These are phyloP conservation scores for Danio jaintianensis DNA, from an alignment of 2,797 vertebrate genomes.

Conservation along the genomic window DNA sequence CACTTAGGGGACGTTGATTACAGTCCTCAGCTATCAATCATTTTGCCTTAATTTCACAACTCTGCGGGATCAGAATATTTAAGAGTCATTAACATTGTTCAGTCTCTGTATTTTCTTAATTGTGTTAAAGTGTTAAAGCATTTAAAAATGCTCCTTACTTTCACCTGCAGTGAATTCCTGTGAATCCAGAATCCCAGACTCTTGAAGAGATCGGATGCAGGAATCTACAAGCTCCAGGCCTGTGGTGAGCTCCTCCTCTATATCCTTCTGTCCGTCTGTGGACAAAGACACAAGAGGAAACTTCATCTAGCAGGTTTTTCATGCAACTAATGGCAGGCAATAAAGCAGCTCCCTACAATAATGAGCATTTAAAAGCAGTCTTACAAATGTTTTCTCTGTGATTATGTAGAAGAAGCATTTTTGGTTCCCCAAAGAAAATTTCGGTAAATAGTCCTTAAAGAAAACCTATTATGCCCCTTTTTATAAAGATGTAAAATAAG, in stretches of 20 bases:
- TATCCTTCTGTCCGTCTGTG: constrained; percentile 97
- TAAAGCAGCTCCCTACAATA: background rate
- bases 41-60: background rate
- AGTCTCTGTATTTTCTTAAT: constrained; percentile 16
- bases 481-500: too few species aligned
- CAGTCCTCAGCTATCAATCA: constrained; percentile 20
- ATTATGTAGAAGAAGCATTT: too few species aligned
- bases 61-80: constrained; percentile 32
- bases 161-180: constrained; percentile 91
- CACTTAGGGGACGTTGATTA: constrained; percentile 26
- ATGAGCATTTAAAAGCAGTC: background rate
- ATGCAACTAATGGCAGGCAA: background rate
- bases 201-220: constrained; percentile 95
- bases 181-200: constrained; percentile 96
- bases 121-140: background rate
- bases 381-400: too few species aligned
- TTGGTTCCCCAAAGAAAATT: too few species aligned
- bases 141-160: constrained; percentile 81
- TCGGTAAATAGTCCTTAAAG: too few species aligned
- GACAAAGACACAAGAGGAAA: constrained; percentile 43
- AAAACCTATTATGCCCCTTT: too few species aligned
- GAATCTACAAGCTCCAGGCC: constrained; percentile 98
- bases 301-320: background rate
- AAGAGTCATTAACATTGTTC: constrained; percentile 5
- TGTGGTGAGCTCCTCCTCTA: constrained; percentile 98